Percentiles rank a stretch among this genome's conserved stretches.
These are phyloP conservation scores for Cephalotes varians DNA, from an alignment of 2,888 invertebrate genomes.

Conservation along the genomic window DNA sequence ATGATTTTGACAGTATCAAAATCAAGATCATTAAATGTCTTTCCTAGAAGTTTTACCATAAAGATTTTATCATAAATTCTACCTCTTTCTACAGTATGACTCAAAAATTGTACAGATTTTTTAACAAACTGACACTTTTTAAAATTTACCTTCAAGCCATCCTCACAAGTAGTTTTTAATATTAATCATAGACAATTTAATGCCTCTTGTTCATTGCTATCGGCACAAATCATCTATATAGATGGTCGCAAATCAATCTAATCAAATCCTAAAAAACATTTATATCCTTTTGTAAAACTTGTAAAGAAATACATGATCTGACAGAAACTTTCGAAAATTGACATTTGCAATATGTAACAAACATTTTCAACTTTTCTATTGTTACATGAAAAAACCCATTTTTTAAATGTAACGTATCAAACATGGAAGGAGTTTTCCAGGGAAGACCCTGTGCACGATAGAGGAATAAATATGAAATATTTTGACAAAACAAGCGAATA, in stretches of 20 bases:
- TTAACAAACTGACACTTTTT: constrained; percentile 55
- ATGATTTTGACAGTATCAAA: too few species aligned
- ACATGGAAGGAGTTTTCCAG: constrained; percentile 25
- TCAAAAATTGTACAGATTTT: constrained; percentile 40
- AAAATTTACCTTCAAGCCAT: constrained; percentile 30
- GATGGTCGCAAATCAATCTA: background rate
- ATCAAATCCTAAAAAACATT: constrained; percentile 43
- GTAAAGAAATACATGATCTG: background rate
- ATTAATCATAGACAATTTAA: background rate
- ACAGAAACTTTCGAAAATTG: constrained; percentile 27
- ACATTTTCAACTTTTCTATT: constrained; percentile 23
- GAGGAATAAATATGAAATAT: too few species aligned
- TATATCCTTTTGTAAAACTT: too few species aligned
- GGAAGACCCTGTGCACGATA: too few species aligned
- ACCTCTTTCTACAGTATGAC: constrained; percentile 40
- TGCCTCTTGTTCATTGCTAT: constrained; percentile 1
- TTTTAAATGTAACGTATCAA: constrained; percentile 23
- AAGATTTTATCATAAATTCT: too few species aligned
- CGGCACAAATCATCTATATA: constrained; percentile 37
- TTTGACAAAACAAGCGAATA: too few species aligned
- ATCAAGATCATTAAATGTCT: too few species aligned
- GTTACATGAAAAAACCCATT: constrained; percentile 23
- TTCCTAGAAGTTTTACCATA: too few species aligned
- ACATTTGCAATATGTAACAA: constrained; percentile 12
- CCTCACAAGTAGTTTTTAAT: constrained; percentile 5